Evolutionary conservation across 2,888 invertebrate species (phyloP).

Genomic region (Plagodis dolabraria): DNA sequence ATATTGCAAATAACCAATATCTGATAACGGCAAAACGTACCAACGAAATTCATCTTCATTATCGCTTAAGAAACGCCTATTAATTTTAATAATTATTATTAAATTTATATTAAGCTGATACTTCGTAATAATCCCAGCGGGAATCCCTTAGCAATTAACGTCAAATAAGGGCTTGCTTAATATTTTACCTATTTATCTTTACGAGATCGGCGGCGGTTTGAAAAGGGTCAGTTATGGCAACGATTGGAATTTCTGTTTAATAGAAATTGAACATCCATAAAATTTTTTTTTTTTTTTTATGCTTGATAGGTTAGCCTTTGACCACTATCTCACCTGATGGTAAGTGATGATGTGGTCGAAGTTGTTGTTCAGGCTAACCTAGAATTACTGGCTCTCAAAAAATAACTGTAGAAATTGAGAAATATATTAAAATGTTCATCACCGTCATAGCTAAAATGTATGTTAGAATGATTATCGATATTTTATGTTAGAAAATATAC

Average conservation of each 20-base stretch:
- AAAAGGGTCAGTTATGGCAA: slow-evolving; percentile 4
- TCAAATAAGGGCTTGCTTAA: slow-evolving; percentile 31
- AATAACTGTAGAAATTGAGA: too few species aligned
- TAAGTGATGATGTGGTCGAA: too few species aligned
- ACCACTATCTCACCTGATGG: too few species aligned
- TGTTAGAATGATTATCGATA: too few species aligned
- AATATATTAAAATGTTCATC: too few species aligned
- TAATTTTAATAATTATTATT: slow-evolving; percentile 49
- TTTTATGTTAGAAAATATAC: too few species aligned
- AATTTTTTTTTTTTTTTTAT: too few species aligned
- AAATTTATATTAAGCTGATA: slow-evolving; percentile 37
- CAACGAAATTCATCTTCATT: slow-evolving; percentile 29
- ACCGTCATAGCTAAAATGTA: too few species aligned
- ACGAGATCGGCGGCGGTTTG: slow-evolving; percentile 16
- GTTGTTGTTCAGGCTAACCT: too few species aligned
- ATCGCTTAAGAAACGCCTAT: slow-evolving; percentile 42
- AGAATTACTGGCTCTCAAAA: too few species aligned
- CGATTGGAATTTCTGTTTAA: neutral
- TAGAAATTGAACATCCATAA: neutral
- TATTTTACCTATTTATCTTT: slow-evolving; percentile 30
- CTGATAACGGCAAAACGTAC: slow-evolving; percentile 10
- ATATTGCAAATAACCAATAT: slow-evolving; percentile 9
- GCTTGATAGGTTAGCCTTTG: too few species aligned
- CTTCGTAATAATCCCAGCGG: slow-evolving; percentile 42
- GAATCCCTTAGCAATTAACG: slow-evolving; percentile 44